Evolutionary conservation across 2,113 vertebrate species (phyloP).

Genomic region (Muscicapa adusta): DNA sequence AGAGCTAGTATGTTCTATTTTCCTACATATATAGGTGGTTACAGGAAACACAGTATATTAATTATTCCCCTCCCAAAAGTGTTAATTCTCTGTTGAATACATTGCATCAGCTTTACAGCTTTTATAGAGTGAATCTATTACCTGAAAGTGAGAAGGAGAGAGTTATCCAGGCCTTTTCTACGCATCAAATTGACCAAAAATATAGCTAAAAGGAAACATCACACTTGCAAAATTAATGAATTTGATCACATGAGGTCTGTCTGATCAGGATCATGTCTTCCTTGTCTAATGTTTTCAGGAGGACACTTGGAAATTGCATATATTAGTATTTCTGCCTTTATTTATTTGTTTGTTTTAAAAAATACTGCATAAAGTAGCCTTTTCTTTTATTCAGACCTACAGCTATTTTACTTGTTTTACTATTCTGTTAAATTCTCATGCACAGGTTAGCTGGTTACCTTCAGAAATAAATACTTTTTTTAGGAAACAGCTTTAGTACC

Average conservation of each 20-base stretch:
- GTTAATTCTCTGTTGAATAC: background rate
- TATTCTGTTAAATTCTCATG: background rate
- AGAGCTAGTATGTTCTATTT: background rate
- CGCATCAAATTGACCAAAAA: background rate
- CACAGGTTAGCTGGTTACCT: background rate
- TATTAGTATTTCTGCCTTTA: background rate
- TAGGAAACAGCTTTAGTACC: background rate
- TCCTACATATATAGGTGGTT: background rate
- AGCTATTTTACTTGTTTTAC: background rate
- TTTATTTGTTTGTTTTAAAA: background rate
- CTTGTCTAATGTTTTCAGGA: background rate
- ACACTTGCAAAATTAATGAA: background rate
- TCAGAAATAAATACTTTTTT: background rate
- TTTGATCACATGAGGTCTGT: background rate
- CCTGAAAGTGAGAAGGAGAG: background rate
- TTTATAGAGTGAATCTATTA: background rate
- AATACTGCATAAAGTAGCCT: background rate
- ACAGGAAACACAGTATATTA: background rate
- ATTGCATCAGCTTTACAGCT: background rate
- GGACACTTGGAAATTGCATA: rapidly evolving
- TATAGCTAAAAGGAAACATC: background rate
- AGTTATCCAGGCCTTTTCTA: background rate
- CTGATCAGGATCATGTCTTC: background rate
- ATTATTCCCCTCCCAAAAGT: background rate
- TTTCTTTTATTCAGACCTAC: background rate